These are phyloP conservation scores for Morus bassanus DNA, from an alignment of 2,797 vertebrate species.

Conservation along the genomic window DNA sequence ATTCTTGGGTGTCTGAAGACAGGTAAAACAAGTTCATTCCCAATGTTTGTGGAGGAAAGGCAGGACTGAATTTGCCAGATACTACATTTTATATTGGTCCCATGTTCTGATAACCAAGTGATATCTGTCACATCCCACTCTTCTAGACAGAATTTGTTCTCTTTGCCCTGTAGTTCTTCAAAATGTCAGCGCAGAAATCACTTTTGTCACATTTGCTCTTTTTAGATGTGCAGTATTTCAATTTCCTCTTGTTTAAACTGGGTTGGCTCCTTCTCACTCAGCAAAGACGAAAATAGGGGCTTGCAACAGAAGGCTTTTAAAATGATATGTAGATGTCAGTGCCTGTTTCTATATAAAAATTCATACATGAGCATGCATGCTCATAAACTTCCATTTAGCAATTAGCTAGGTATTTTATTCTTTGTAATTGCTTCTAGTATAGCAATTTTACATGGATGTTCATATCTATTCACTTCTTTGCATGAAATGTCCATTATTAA, in stretches of 20 bases:
- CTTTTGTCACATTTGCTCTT: slow-evolving; percentile 56
- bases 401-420: neutral
- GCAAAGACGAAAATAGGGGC: slow-evolving; percentile 34
- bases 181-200: slow-evolving; percentile 41
- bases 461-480: neutral
- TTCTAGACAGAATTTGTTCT: neutral
- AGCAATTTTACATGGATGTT: neutral
- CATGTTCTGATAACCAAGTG: neutral
- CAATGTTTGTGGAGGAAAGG: neutral
- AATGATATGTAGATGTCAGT: neutral
- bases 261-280: slow-evolving; percentile 7
- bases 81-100: neutral
- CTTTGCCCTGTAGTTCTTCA: neutral
- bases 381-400: neutral
- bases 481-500: neutral
- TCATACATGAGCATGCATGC: neutral
- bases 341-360: slow-evolving; percentile 10
- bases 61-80: neutral
- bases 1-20: neutral
- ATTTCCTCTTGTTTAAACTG: slow-evolving; percentile 25
- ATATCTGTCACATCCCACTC: neutral
- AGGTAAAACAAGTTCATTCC: neutral
- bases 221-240: slow-evolving; percentile 30
- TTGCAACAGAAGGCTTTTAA: slow-evolving; percentile 46
- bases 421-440: neutral